Evolutionary conservation across 2,113 vertebrate species (phyloP), one percentile per base, ranked within the genome.

Genomic region (Phalacrocorax brasilianus): DNA sequence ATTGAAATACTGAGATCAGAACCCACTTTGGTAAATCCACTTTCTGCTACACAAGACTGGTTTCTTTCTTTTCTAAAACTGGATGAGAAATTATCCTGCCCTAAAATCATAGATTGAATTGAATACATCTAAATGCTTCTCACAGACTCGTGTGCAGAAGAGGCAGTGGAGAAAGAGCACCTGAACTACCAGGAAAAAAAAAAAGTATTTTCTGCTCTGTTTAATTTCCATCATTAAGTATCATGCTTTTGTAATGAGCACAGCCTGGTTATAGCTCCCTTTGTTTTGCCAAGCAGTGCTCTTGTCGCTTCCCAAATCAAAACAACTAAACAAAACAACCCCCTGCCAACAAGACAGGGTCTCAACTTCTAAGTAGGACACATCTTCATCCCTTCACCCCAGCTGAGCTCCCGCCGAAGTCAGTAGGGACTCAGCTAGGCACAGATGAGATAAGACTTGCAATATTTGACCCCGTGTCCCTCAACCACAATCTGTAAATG

Each of bases 271-370:
- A 45, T 49, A 32, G 76, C 84, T 94, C 85, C 75, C 45, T 94
- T 96, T 94, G 89, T 94, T 92, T 95, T 0, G 0, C 56, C 2
- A 11, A 81, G 89, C 58, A 56, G 23, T 52, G 67, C 61, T 87
- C 77, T 87, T 53, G 21, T 53, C 20, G 3, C 32, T 95, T 87
- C 89, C 73, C 70, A 96, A 95, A 96, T 27, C 49, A 75, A 82
- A 95, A 94, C 93, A 89, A 68, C 77, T 11, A 85, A 92, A 89
- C 91, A 92, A 72, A 96, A 85, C 77, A 66, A 78, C 23, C 77
- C 94, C 93, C 94, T 89, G 89, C 94, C 91, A 92, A 94, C 62
- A 87, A 44, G 65, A 23, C 45, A 38, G 27, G 53, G 79, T n/a
- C 92, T 65, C 40, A 47, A 2, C 81, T 91, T 72, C 63, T 53